Conservation (phyloP, 2,888 invertebrate species). For the Chaetogeoica ovagalla region DNA sequence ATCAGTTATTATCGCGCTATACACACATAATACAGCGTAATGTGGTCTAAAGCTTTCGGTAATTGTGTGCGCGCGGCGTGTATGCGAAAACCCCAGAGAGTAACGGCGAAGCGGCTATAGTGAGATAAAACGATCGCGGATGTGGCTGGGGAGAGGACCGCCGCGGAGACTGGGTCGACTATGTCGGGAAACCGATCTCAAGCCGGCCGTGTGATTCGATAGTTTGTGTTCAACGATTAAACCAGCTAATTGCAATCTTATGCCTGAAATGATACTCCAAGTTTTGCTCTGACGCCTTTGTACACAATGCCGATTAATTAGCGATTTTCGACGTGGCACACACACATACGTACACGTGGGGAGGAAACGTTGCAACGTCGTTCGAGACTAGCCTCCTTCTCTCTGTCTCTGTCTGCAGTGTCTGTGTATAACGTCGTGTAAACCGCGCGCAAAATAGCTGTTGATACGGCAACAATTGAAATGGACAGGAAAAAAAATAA, state of each 20-base stretch:
- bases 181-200: slow-evolving; percentile 47
- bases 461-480: slow-evolving; percentile 38
- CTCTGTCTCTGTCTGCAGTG: no score
- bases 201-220: slow-evolving; percentile 52
- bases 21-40: slow-evolving; percentile 1
- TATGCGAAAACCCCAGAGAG: slow-evolving; percentile 48
- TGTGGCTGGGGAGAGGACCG: background rate
- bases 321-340: slow-evolving; percentile 33
- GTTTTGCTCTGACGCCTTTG: slow-evolving; percentile 52
- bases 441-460: slow-evolving; percentile 4
- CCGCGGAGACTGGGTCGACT: background rate
- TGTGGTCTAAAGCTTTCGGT: slow-evolving; percentile 45
- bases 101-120: slow-evolving; percentile 29
- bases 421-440: no score
- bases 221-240: slow-evolving; percentile 53
- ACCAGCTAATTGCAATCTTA: slow-evolving; percentile 52
- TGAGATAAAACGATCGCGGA: slow-evolving; percentile 34
- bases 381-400: slow-evolving; percentile 1
- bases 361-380: slow-evolving; percentile 6
- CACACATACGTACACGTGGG: background rate
- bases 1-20: slow-evolving; percentile 34
- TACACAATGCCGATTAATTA: slow-evolving; percentile 53
- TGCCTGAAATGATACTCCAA: slow-evolving; percentile 53
- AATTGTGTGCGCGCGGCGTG: slow-evolving; percentile 18
- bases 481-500: background rate